Percentiles rank a stretch among this genome's conserved stretches.
Evolutionary conservation across 1,140 invertebrate species (phyloP).

Genomic region (Aphis craccivora): DNA sequence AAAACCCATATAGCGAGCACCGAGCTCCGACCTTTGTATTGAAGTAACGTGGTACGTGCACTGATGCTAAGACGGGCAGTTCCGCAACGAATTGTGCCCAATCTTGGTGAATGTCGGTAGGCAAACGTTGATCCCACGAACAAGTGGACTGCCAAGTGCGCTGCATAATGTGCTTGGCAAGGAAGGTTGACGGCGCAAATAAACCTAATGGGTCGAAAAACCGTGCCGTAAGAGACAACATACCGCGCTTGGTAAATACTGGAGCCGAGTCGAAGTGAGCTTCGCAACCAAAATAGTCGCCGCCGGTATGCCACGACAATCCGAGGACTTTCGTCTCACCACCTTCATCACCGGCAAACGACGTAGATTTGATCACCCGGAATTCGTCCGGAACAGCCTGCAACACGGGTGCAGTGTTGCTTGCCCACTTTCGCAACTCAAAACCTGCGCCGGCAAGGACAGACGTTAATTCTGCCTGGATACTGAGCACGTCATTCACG

Average conservation of each 20-base stretch:
- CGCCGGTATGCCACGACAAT: not conserved
- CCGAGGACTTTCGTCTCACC: not conserved
- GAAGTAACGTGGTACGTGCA: not conserved
- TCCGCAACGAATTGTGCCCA: not conserved
- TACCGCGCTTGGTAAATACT: not conserved
- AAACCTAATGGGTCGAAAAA: slow-evolving; percentile 6
- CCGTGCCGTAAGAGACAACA: not conserved
- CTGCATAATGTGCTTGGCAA: not conserved
- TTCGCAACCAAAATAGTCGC: not conserved
- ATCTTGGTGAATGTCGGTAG: not conserved
- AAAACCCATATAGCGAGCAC: slow-evolving; percentile 60
- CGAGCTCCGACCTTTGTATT: not conserved
- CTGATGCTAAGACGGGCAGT: not conserved
- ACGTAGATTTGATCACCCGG: not conserved
- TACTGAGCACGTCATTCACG: not conserved
- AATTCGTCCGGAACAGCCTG: not conserved
- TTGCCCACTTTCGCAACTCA: no score
- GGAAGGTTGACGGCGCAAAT: not conserved
- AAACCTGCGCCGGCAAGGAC: no score
- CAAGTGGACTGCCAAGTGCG: not conserved
- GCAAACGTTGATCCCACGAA: not conserved
- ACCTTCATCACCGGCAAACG: not conserved
- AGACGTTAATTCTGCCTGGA: no score
- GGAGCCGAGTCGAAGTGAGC: not conserved
- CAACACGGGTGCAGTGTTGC: no score